Conservation (phyloP, 2,888 invertebrate species). For the Phyllotreta cruciferae region DNA sequence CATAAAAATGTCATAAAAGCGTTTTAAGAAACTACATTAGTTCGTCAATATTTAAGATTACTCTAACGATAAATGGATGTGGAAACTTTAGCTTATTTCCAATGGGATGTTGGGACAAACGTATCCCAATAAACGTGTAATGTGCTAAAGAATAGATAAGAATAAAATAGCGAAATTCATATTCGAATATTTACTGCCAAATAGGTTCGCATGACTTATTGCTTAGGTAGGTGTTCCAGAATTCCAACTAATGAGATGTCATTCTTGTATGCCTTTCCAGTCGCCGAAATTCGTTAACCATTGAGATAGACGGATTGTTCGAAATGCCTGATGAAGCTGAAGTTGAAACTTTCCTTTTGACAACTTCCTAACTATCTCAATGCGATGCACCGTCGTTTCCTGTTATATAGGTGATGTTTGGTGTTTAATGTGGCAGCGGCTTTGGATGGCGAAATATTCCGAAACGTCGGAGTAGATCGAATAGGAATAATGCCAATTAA, state of each 20-base stretch:
- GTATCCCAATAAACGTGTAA: too few relatives aligned
- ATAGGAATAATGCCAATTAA: conserved; percentile 3
- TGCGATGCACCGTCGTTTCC: conserved; percentile 8
- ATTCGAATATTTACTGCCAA: too few relatives aligned
- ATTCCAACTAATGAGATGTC: conserved; percentile 22
- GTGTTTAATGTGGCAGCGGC: not conserved
- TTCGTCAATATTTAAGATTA: too few relatives aligned
- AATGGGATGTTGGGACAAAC: too few relatives aligned
- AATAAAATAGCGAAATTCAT: too few relatives aligned
- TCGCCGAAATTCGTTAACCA: conserved; percentile 19
- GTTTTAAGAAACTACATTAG: too few relatives aligned
- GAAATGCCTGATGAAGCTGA: conserved; percentile 26
- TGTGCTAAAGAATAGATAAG: too few relatives aligned
- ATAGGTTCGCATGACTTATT: conserved; percentile 13
- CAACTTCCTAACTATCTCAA: conserved; percentile 17
- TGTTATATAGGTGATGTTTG: conserved; percentile 11
- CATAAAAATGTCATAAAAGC: too few relatives aligned
- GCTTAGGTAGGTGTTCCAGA: conserved; percentile 5
- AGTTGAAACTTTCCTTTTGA: conserved; percentile 27
- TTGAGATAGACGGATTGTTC: conserved; percentile 19
- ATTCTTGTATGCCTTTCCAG: conserved; percentile 20
- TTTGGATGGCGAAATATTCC: conserved; percentile 1
- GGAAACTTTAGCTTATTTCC: too few relatives aligned
- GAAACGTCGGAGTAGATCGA: not conserved
- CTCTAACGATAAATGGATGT: too few relatives aligned